Evolutionary conservation across 37 sponge, comb jelly and placozoan genomes (phyloP).

Genomic region (Eunapius fragilis): DNA sequence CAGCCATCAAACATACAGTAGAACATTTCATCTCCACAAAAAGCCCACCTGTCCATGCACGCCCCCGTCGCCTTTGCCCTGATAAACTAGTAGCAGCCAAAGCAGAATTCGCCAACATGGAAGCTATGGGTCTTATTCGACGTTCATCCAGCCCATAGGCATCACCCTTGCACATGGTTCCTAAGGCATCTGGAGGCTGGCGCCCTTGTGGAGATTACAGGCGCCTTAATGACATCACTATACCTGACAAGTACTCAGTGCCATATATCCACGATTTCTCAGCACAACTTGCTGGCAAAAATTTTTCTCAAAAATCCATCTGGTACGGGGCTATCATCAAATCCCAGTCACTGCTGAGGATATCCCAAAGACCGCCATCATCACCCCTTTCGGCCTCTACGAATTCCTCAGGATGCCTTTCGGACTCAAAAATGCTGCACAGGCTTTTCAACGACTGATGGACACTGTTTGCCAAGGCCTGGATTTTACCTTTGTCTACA

Average conservation of each 20-base stretch:
- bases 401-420: constrained; percentile 37
- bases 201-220: constrained; percentile 56
- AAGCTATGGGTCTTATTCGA: constrained; percentile 30
- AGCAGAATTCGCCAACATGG: constrained; percentile 39
- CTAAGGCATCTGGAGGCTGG: constrained; percentile 52
- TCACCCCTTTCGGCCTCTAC: constrained; percentile 5
- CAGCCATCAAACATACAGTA: constrained; percentile 20
- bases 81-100: constrained; percentile 4
- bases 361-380: constrained; percentile 25
- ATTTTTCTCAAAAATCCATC: constrained; percentile 14
- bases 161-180: constrained; percentile 58
- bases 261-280: constrained; percentile 32
- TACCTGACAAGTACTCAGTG: constrained; percentile 28
- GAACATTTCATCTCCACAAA: constrained; percentile 39
- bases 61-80: constrained; percentile 25
- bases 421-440: constrained; percentile 38
- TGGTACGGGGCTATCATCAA: constrained; percentile 38
- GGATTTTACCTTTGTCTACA: constrained; percentile 3
- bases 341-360: constrained; percentile 34
- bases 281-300: not conserved
- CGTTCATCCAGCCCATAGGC: constrained; percentile 35
- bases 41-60: constrained; percentile 37
- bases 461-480: constrained; percentile 26
- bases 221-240: constrained; percentile 18
- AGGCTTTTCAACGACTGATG: constrained; percentile 40